Percentiles rank a stretch among this genome's conserved stretches.
phyloP scores from a whole-genome alignment of 64 coral and sea anemone species.

The Montipora efflorescens region DNA sequence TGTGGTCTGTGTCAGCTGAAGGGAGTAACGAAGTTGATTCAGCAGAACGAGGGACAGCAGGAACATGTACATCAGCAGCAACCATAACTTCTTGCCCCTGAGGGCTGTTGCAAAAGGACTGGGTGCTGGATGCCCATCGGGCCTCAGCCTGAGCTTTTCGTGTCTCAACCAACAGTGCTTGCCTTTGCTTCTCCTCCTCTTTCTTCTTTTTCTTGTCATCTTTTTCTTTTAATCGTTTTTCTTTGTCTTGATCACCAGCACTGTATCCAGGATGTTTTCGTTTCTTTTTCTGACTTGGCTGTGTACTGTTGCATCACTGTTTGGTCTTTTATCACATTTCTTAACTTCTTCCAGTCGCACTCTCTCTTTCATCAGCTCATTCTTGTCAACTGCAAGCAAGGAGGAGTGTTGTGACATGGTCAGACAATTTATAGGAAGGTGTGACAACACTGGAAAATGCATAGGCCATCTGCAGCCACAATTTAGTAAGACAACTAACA shows the following conservation, averaged over 20 bases:
- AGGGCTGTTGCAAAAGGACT: background rate
- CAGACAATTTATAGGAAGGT: background rate
- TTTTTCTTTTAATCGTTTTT: background rate
- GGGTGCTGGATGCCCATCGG: background rate
- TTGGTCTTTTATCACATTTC: background rate
- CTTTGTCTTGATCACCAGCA: background rate
- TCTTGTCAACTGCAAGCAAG: background rate
- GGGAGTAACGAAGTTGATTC: background rate
- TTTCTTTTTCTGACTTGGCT: background rate
- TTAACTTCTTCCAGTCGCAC: background rate
- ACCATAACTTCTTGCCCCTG: background rate
- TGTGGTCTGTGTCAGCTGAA: background rate
- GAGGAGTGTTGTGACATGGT: background rate
- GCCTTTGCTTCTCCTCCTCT: background rate
- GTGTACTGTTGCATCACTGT: background rate
- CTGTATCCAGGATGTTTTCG: background rate
- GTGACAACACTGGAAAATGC: background rate
- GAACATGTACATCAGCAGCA: background rate
- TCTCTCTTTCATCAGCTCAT: background rate
- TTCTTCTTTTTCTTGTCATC: background rate
- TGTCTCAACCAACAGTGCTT: background rate
- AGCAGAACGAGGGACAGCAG: background rate
- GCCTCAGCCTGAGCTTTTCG: background rate
- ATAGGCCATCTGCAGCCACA: background rate
- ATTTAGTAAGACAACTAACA: background rate